Percentiles rank a stretch among this genome's conserved stretches.
Evolutionary conservation across 2,797 vertebrate genomes (phyloP).

Genomic region (Poecilia wingei): DNA sequence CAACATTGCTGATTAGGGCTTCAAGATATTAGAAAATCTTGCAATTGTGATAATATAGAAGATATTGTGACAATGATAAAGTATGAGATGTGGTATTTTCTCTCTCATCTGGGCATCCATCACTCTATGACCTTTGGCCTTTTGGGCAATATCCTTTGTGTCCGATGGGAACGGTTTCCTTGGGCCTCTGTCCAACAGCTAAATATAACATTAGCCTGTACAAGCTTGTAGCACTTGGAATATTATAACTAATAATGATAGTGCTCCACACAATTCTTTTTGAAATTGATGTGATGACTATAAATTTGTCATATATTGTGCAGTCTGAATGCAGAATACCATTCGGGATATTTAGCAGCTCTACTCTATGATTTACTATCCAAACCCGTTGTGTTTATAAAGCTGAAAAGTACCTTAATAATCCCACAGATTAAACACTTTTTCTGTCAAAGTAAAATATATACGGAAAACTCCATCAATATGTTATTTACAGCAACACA

Average conservation of each 20-base stretch:
- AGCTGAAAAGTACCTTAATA: neutral
- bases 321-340: neutral
- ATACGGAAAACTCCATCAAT: neutral
- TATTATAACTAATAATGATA: neutral
- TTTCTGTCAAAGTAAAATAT: neutral
- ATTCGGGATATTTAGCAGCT: neutral
- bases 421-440: neutral
- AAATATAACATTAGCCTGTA: neutral
- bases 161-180: neutral
- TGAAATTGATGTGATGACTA: neutral
- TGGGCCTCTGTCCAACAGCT: neutral
- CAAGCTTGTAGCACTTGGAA: neutral
- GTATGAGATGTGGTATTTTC: neutral
- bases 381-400: neutral
- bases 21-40: too few species aligned
- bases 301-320: neutral
- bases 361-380: neutral
- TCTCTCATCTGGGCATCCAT: neutral
- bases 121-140: neutral
- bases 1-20: neutral
- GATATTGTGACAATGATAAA: neutral
- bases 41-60: neutral
- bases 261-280: neutral
- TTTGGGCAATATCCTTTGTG: neutral
- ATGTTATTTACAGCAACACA: neutral